Percentiles rank a stretch among this genome's conserved stretches.
These are phyloP conservation scores for Seriola rivoliana DNA, from an alignment of 2,113 vertebrate genomes.

Conservation along the genomic window DNA sequence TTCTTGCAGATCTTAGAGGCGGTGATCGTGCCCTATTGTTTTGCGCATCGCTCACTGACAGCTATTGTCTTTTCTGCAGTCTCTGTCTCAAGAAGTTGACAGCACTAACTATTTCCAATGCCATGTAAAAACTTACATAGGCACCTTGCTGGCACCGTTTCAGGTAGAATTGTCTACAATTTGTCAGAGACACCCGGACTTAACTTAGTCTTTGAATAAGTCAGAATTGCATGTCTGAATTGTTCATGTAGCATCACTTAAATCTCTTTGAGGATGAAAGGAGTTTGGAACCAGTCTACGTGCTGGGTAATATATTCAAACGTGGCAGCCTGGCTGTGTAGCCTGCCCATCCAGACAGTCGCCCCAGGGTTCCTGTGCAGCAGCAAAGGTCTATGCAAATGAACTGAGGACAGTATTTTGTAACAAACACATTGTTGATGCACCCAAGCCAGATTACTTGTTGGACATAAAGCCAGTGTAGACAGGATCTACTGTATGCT, in stretches of 20 bases:
- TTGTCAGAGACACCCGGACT: neutral
- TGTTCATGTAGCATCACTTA: neutral
- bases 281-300: conserved; percentile 24
- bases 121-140: conserved; percentile 55
- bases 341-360: conserved; percentile 48
- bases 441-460: conserved; percentile 36
- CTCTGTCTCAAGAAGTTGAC: conserved; percentile 69
- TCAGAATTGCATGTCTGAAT: neutral
- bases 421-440: conserved; percentile 28
- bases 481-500: conserved; percentile 4
- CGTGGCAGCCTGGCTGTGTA: conserved; percentile 13
- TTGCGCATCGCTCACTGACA: conserved; percentile 76
- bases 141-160: neutral
- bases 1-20: conserved; percentile 54
- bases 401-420: conserved; percentile 37
- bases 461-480: conserved; percentile 32
- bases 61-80: conserved; percentile 72
- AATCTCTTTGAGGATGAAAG: neutral
- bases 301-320: conserved; percentile 27
- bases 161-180: neutral
- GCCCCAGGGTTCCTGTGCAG: conserved; percentile 57
- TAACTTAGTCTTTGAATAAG: neutral
- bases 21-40: conserved; percentile 71
- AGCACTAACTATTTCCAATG: conserved; percentile 17
- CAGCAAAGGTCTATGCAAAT: conserved; percentile 61